These are phyloP conservation scores for Perognathus longimembris DNA, from an alignment of 2,113 vertebrate genomes.

Conservation along the genomic window DNA sequence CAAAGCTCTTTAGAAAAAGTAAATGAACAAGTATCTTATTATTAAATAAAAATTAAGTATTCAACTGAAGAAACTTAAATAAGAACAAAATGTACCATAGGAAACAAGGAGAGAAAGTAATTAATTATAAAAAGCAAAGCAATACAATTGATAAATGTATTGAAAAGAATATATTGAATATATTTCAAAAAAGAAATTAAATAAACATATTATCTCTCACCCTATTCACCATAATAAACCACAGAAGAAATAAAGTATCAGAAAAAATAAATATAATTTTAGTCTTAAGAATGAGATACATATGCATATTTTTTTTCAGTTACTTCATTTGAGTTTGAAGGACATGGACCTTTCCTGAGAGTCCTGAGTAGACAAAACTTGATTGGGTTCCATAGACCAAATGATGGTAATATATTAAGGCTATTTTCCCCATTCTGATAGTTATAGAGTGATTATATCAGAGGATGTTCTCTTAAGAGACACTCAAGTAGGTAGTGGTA, in stretches of 20 bases:
- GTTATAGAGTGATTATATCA: not conserved
- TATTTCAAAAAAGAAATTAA: slow-evolving; percentile 51
- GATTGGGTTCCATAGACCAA: not conserved
- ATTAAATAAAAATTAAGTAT: slow-evolving; percentile 67
- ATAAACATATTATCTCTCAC: slow-evolving; percentile 21
- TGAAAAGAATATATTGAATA: slow-evolving; percentile 53
- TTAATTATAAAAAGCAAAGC: slow-evolving; percentile 50
- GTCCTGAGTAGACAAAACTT: not conserved
- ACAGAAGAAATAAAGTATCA: slow-evolving; percentile 31
- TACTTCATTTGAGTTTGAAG: no score
- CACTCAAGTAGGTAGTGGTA: not conserved
- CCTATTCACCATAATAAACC: slow-evolving; percentile 53
- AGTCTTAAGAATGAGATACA: not conserved
- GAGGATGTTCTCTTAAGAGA: not conserved
- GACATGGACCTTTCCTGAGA: no score
- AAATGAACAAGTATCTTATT: slow-evolving; percentile 50
- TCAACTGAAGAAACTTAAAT: slow-evolving; percentile 41
- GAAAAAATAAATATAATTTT: slow-evolving; percentile 56
- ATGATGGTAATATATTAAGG: not conserved
- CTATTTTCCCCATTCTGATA: not conserved
- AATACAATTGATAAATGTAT: slow-evolving; percentile 58
- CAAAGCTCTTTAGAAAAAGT: slow-evolving; percentile 56
- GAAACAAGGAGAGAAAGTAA: slow-evolving; percentile 46
- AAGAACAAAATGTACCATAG: slow-evolving; percentile 48
- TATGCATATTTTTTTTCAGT: not conserved